Evolutionary conservation across 2,113 vertebrate genomes (phyloP).

Genomic region (Elephas maximus): DNA sequence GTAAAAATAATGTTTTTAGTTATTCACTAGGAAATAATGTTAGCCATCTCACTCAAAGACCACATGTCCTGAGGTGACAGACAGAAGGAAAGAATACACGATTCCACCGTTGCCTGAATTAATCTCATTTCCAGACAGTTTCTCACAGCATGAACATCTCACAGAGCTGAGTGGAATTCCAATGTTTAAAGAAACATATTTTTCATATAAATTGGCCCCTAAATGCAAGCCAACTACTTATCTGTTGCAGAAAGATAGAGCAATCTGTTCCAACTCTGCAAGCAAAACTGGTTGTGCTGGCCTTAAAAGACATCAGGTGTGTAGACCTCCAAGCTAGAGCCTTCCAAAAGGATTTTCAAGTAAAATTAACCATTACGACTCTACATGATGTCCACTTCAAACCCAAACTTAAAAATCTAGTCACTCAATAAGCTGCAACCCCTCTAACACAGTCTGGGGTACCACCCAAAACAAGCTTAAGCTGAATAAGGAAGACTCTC

Average conservation of each 20-base stretch:
- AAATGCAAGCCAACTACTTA: slow-evolving; percentile 2
- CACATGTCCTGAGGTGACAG: background rate
- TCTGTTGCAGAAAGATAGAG: slow-evolving; percentile 26
- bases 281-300: background rate
- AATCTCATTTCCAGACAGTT: background rate
- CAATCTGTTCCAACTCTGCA: background rate
- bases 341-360: background rate
- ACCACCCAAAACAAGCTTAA: background rate
- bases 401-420: background rate
- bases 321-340: background rate
- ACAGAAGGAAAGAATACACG: background rate
- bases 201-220: background rate
- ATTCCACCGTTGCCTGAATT: background rate
- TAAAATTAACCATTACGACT: background rate
- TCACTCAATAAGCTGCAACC: background rate
- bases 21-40: background rate
- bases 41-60: background rate
- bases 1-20: background rate
- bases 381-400: background rate
- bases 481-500: background rate
- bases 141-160: background rate
- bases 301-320: background rate
- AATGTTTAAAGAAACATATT: slow-evolving; percentile 4
- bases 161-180: background rate
- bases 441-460: background rate